phyloP scores from a whole-genome alignment of 2,113 vertebrate genomes.

The Cariama cristata region DNA sequence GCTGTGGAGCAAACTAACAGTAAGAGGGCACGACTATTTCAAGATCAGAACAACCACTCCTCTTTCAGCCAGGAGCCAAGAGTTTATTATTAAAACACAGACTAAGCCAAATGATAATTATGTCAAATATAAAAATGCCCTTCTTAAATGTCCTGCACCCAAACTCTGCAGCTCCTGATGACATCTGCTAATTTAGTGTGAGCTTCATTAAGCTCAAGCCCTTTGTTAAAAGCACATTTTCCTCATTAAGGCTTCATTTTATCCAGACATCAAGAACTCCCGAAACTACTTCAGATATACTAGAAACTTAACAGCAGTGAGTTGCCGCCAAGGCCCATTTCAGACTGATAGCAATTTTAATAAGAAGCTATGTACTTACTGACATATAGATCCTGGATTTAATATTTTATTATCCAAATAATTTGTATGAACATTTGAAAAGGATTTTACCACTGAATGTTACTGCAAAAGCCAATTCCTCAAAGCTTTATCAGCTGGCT shows the following conservation, averaged over 20 bases:
- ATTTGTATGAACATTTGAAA: neutral
- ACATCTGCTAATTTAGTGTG: neutral
- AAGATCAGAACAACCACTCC: neutral
- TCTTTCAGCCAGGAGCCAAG: neutral
- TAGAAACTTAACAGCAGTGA: neutral
- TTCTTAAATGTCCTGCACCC: neutral
- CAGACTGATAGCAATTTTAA: neutral
- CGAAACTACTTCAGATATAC: neutral
- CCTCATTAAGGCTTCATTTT: neutral
- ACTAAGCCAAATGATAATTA: neutral
- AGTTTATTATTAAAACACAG: slow-evolving; percentile 26
- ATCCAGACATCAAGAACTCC: neutral
- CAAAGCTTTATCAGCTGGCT: neutral
- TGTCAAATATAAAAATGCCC: neutral
- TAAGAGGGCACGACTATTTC: neutral
- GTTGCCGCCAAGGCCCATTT: neutral
- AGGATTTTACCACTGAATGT: neutral
- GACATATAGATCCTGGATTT: neutral
- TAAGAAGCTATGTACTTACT: neutral
- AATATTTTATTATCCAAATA: neutral
- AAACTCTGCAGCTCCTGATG: neutral
- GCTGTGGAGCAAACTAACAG: neutral
- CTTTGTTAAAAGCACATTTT: slow-evolving; percentile 8
- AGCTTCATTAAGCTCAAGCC: neutral
- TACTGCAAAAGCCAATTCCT: neutral